phyloP scores from a whole-genome alignment of 2,797 vertebrate species.

The Danionella dracula region DNA sequence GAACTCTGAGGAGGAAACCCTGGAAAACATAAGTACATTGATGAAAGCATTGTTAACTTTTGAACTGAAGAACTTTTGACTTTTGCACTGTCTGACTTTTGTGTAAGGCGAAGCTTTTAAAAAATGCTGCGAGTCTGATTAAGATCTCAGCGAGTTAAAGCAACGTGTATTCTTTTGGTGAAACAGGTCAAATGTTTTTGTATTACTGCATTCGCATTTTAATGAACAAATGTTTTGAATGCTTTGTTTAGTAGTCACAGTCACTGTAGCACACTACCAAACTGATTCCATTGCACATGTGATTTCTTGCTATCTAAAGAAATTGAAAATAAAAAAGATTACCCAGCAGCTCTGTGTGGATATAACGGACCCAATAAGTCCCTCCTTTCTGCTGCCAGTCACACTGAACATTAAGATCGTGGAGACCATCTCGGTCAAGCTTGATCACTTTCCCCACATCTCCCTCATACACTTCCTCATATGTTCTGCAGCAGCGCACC shows the following conservation, averaged over 20 bases:
- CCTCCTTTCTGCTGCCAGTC: conserved; percentile 99
- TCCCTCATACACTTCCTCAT: conserved; percentile 96
- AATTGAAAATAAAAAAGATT: conserved; percentile 37
- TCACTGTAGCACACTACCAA: neutral
- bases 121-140: too few relatives aligned
- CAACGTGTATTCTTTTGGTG: too few relatives aligned
- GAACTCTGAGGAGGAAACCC: conserved; percentile 95
- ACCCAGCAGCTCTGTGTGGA: conserved; percentile 95
- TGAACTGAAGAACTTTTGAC: too few relatives aligned
- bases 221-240: too few relatives aligned
- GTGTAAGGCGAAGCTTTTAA: too few relatives aligned
- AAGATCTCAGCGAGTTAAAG: too few relatives aligned
- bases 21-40: conserved; percentile 55
- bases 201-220: too few relatives aligned
- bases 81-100: too few relatives aligned
- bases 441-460: conserved; percentile 97
- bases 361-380: conserved; percentile 98
- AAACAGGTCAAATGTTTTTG: too few relatives aligned
- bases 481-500: conserved; percentile 95
- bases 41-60: too few relatives aligned
- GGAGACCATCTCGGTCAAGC: conserved; percentile 91
- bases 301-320: neutral
- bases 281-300: neutral
- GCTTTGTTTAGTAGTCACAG: neutral
- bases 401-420: conserved; percentile 95